These are phyloP conservation scores for Grus americana DNA, from an alignment of 2,113 vertebrate genomes.

Conservation along the genomic window DNA sequence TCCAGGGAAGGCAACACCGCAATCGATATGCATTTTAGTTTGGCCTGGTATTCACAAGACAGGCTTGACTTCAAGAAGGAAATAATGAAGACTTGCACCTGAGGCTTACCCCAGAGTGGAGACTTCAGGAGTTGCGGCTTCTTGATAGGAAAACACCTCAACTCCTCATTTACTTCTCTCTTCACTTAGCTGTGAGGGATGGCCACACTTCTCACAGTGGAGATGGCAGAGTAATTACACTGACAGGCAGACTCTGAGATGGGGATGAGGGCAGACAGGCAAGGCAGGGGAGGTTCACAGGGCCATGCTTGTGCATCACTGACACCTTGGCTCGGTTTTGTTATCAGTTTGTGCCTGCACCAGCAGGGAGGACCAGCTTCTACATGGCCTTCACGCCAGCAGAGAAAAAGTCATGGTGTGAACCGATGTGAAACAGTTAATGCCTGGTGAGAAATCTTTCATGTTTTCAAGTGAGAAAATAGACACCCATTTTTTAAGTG, in stretches of 20 bases:
- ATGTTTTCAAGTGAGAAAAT: neutral
- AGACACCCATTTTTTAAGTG: rapidly evolving
- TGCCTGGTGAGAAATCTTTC: neutral
- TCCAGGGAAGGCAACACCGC: neutral
- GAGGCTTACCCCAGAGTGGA: neutral
- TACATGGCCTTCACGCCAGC: neutral
- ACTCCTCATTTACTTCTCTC: neutral
- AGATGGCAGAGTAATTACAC: neutral
- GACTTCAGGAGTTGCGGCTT: neutral
- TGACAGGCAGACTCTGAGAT: neutral
- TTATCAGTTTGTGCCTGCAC: neutral
- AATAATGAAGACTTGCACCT: neutral
- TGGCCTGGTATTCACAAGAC: neutral
- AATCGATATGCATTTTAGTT: neutral
- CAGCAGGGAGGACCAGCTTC: neutral
- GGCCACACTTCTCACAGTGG: rapidly evolving
- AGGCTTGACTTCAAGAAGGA: neutral
- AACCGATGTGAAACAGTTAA: neutral
- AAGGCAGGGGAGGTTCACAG: neutral
- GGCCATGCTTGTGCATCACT: neutral
- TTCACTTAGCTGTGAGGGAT: neutral
- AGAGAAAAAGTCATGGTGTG: neutral
- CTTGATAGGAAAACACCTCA: neutral
- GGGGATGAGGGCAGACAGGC: neutral
- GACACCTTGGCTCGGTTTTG: neutral